phyloP scores from a whole-genome alignment of 1,140 invertebrate species.

The Hermetia illucens region DNA sequence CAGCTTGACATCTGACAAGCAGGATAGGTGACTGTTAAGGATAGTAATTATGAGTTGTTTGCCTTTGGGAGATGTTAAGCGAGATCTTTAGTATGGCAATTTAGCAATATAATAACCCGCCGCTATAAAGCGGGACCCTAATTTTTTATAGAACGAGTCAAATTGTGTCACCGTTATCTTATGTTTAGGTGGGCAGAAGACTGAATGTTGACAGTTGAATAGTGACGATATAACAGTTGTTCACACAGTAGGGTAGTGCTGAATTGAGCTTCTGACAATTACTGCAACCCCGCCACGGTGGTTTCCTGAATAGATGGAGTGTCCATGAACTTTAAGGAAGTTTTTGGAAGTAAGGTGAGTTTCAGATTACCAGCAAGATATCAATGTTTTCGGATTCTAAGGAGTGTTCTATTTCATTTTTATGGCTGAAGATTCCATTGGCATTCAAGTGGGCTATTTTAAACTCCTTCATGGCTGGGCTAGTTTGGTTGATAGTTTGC shows the following conservation, averaged over 20 bases:
- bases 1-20: too few relatives aligned
- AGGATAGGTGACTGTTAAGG: too few relatives aligned
- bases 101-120: not conserved
- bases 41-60: too few relatives aligned
- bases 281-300: constrained; percentile 5
- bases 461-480: not conserved
- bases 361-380: constrained; percentile 11
- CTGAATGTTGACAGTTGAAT: too few relatives aligned
- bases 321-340: constrained; percentile 3
- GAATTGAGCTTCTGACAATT: constrained; percentile 3
- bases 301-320: too few relatives aligned
- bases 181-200: too few relatives aligned
- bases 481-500: not conserved
- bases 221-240: too few relatives aligned
- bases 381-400: constrained; percentile 11
- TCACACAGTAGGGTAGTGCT: too few relatives aligned
- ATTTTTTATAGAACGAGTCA: too few relatives aligned
- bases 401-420: constrained; percentile 8
- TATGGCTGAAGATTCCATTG: constrained; percentile 10
- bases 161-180: too few relatives aligned
- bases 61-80: not conserved
- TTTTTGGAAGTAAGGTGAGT: constrained; percentile 6
- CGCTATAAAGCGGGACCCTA: too few relatives aligned
- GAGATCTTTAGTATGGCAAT: not conserved
- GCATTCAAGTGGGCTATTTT: constrained; percentile 8